Percentiles rank a stretch among this genome's conserved stretches.
phyloP scores from a whole-genome alignment of 2,888 invertebrate genomes.

The Cynaeus angustus region DNA sequence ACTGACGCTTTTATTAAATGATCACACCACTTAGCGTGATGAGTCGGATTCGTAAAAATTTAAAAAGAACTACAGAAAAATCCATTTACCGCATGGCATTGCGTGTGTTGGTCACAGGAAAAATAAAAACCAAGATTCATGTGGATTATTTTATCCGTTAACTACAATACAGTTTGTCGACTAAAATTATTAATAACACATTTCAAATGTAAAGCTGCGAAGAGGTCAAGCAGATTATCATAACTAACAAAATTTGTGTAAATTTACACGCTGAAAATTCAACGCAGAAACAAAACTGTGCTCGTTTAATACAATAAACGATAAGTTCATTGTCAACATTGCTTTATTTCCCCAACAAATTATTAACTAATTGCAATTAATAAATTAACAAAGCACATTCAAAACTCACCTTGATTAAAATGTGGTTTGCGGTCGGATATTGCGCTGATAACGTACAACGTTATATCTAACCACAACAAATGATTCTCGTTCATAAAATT shows the following conservation, averaged over 20 bases:
- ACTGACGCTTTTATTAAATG: conserved; percentile 34
- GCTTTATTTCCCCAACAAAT: not conserved
- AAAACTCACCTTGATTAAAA: conserved; percentile 15
- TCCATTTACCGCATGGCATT: not conserved
- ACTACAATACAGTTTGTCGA: not conserved
- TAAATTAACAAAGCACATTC: conserved; percentile 13
- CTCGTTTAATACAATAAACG: not conserved
- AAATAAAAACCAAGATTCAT: no score
- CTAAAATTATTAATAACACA: not conserved
- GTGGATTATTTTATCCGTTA: not conserved
- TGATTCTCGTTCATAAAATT: conserved; percentile 17
- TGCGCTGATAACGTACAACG: conserved; percentile 6
- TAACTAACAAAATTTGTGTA: conserved; percentile 1
- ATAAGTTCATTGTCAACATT: conserved; percentile 16
- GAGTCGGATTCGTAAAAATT: conserved; percentile 28
- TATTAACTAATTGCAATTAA: conserved; percentile 25
- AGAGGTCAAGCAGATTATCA: not conserved
- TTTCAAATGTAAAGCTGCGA: not conserved
- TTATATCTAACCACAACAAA: conserved; percentile 7
- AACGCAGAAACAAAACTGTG: not conserved
- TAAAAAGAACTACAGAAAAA: not conserved
- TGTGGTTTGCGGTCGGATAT: conserved; percentile 15
- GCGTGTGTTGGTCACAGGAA: not conserved
- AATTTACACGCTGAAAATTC: conserved; percentile 5
- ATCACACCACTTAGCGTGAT: conserved; percentile 35